A percentile compares a stretch with the other conserved stretches of the same genome.
Evolutionary conservation across 1,140 invertebrate species (phyloP).

Genomic region (Heliothis virescens): DNA sequence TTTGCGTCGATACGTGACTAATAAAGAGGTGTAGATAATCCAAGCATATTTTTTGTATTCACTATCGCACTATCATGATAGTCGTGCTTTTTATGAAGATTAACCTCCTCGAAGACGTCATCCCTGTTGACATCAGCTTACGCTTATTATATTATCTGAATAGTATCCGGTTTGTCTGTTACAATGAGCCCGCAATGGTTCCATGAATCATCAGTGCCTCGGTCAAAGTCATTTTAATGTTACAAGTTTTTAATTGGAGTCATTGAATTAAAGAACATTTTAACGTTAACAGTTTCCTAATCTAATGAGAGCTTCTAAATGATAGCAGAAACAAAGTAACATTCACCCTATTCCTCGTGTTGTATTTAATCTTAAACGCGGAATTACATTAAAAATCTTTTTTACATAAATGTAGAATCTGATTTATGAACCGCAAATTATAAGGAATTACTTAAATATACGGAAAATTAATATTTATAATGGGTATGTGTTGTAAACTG

Average conservation of each 20-base stretch:
- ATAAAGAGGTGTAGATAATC: constrained; percentile 37
- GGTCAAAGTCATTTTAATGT: no score
- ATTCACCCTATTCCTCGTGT: background rate
- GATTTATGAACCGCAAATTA: constrained; percentile 47
- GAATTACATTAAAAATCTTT: constrained; percentile 39
- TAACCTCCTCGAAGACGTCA: constrained; percentile 63
- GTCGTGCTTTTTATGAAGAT: constrained; percentile 50
- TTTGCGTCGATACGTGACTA: constrained; percentile 41
- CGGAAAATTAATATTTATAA: constrained; percentile 42
- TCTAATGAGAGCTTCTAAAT: background rate
- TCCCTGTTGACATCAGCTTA: constrained; percentile 76
- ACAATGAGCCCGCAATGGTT: constrained; percentile 53
- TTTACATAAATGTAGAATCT: constrained; percentile 24
- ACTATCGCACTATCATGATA: constrained; percentile 42
- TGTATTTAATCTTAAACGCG: constrained; percentile 9
- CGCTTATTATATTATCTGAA: constrained; percentile 66
- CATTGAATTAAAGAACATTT: no score
- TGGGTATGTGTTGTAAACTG: constrained; percentile 37
- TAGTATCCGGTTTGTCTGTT: constrained; percentile 70
- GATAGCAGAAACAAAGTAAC: background rate
- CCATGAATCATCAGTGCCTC: constrained; percentile 57
- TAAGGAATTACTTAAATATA: constrained; percentile 48
- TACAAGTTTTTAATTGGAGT: no score
- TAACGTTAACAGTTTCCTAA: background rate
- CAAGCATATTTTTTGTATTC: constrained; percentile 23